Percentiles rank a stretch among this genome's conserved stretches.
phyloP scores from a whole-genome alignment of 2,113 vertebrate genomes.

The Phyllostomus hastatus region DNA sequence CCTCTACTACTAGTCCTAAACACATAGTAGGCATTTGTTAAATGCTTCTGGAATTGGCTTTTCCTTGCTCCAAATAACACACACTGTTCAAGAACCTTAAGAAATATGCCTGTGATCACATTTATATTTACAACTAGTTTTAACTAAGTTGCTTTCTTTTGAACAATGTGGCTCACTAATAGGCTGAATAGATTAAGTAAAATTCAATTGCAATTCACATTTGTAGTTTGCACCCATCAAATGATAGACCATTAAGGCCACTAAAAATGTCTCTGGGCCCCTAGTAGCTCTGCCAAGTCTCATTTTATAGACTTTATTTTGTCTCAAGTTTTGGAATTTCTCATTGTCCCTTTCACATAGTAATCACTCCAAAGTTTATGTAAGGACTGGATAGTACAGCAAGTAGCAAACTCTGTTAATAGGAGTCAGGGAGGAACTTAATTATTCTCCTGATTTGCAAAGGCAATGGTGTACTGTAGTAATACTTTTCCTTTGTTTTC shows the following conservation, averaged over 20 bases:
- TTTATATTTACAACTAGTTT: neutral
- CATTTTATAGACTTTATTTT: neutral
- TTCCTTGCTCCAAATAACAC: neutral
- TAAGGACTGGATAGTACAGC: neutral
- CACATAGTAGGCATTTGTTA: neutral
- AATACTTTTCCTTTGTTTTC: slow-evolving; percentile 58
- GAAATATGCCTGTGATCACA: neutral
- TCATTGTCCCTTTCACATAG: slow-evolving; percentile 35
- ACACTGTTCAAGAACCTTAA: neutral
- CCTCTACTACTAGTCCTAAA: neutral
- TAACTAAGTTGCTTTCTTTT: neutral
- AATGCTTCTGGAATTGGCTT: neutral
- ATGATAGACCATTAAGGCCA: neutral
- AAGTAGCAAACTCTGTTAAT: slow-evolving; percentile 60
- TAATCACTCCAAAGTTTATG: slow-evolving; percentile 20
- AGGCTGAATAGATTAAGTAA: neutral
- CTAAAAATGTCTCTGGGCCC: neutral
- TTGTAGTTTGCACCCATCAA: neutral
- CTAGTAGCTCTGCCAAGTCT: neutral
- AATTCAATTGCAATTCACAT: neutral
- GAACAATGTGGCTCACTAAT: neutral
- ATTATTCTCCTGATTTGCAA: slow-evolving; percentile 71
- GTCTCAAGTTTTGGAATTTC: slow-evolving; percentile 29
- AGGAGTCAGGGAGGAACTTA: slow-evolving; percentile 53
- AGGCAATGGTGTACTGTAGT: slow-evolving; percentile 66